phyloP scores from a whole-genome alignment of 2,797 vertebrate species.

The Dendrocincla fuliginosa region DNA sequence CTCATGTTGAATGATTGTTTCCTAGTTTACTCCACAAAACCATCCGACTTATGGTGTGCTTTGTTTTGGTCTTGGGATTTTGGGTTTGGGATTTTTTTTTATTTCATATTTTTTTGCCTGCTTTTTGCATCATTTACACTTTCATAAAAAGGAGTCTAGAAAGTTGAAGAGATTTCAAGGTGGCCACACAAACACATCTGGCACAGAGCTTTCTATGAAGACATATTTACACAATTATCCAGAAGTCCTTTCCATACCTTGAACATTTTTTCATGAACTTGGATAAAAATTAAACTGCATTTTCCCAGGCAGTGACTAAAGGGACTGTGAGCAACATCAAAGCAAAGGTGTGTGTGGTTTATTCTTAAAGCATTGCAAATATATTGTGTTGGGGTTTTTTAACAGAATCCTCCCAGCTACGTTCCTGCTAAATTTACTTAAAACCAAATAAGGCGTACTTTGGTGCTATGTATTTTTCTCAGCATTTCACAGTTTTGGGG shows the following conservation, averaged over 20 bases:
- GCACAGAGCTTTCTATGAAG: neutral
- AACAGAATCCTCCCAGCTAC: neutral
- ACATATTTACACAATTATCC: neutral
- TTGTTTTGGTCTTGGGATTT: neutral
- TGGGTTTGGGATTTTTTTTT: neutral
- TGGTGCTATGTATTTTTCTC: neutral
- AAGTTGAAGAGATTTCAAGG: slow-evolving; percentile 7
- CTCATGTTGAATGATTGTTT: neutral
- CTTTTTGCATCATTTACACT: neutral
- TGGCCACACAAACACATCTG: slow-evolving; percentile 39
- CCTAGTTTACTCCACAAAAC: neutral
- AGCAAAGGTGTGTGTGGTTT: neutral
- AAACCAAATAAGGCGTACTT: neutral
- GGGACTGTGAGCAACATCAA: slow-evolving; percentile 7
- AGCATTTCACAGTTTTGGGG: slow-evolving; percentile 31
- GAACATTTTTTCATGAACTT: neutral
- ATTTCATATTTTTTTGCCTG: neutral
- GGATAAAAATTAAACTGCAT: neutral
- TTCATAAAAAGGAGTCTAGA: neutral
- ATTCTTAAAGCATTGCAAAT: neutral
- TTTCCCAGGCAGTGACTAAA: slow-evolving; percentile 27
- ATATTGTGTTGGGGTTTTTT: neutral
- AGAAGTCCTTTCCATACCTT: slow-evolving; percentile 11
- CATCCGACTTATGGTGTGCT: neutral
- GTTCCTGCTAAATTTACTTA: slow-evolving; percentile 1